Conservation (phyloP, 2,797 vertebrate genomes). For the Pseudopleuronectes americanus region DNA sequence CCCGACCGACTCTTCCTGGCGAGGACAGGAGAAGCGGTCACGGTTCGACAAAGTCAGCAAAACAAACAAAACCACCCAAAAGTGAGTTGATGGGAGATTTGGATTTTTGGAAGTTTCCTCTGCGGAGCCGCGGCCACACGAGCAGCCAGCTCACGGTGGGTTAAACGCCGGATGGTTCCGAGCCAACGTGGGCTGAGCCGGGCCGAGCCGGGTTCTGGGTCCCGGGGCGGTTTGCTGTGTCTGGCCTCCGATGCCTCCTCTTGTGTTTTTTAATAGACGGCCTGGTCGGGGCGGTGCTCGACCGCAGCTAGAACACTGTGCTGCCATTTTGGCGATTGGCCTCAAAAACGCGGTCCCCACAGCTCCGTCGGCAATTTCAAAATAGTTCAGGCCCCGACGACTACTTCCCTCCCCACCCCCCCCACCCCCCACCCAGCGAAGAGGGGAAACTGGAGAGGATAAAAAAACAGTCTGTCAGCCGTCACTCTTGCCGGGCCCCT, state of each 20-base stretch:
- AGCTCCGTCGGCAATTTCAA: constrained; percentile 75
- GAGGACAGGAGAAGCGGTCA: constrained; percentile 17
- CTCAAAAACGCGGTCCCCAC: constrained; percentile 74
- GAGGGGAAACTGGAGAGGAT: constrained; percentile 51
- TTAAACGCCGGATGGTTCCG: constrained; percentile 41
- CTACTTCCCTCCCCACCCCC: constrained; percentile 64
- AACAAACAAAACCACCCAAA: constrained; percentile 54
- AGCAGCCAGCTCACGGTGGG: constrained; percentile 55
- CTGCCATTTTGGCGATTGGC: constrained; percentile 79
- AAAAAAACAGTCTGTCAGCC: constrained; percentile 47
- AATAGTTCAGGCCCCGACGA: constrained; percentile 70
- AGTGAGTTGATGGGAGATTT: constrained; percentile 32
- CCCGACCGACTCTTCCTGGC: constrained; percentile 28
- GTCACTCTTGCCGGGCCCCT: constrained; percentile 53
- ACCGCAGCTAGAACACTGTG: constrained; percentile 81
- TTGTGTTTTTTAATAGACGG: constrained; percentile 85
- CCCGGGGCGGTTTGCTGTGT: constrained; percentile 79
- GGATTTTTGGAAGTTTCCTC: constrained; percentile 44
- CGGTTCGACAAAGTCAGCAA: constrained; percentile 44
- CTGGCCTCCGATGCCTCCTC: constrained; percentile 77
- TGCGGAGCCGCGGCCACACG: constrained; percentile 52
- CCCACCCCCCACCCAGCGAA: constrained; percentile 52
- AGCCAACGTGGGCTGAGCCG: constrained; percentile 63
- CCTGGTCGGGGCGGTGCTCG: constrained; percentile 81
- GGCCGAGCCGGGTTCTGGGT: constrained; percentile 28